A percentile compares a stretch with the other conserved stretches of the same genome.
Conservation (phyloP, 2,888 invertebrate species). For the Coelopa pilipes region DNA sequence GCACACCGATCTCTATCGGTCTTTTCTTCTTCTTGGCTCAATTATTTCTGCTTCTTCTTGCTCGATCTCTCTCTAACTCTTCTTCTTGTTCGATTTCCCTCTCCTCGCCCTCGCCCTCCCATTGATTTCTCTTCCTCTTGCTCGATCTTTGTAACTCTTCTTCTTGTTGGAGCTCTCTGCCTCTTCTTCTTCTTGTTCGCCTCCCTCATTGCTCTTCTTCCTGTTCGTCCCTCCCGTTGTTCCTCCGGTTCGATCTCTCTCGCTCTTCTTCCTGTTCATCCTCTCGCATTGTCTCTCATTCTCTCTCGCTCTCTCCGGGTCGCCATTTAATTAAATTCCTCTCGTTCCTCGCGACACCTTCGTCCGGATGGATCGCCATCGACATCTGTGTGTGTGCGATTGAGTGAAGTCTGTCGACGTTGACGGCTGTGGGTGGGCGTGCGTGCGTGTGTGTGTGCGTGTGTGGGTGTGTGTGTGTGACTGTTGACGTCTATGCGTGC, state of each 20-base stretch:
- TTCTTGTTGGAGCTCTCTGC: too few species aligned
- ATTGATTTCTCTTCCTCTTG: too few species aligned
- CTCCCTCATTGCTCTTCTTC: neutral
- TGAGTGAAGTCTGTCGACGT: too few species aligned
- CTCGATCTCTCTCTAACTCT: neutral
- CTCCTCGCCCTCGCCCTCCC: neutral
- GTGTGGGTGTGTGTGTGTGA: too few species aligned
- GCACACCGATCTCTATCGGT: neutral
- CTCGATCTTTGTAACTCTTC: too few species aligned
- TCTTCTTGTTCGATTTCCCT: neutral
- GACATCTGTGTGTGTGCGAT: too few species aligned
- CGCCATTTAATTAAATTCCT: too few species aligned
- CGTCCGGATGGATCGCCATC: too few species aligned
- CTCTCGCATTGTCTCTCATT: neutral
- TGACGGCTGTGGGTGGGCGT: too few species aligned
- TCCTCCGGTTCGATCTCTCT: neutral
- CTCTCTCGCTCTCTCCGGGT: neutral
- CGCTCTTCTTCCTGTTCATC: neutral
- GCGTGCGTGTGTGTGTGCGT: too few species aligned
- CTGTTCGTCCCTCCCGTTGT: neutral
- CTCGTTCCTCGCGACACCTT: too few species aligned
- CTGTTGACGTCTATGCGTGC: too few species aligned
- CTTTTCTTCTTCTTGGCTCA: neutral
- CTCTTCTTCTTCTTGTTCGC: neutral
- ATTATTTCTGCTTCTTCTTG: neutral